Evolutionary conservation across 2,888 invertebrate species (phyloP), one percentile per base, ranked within the genome.

Genomic region (Diaperis boleti): DNA sequence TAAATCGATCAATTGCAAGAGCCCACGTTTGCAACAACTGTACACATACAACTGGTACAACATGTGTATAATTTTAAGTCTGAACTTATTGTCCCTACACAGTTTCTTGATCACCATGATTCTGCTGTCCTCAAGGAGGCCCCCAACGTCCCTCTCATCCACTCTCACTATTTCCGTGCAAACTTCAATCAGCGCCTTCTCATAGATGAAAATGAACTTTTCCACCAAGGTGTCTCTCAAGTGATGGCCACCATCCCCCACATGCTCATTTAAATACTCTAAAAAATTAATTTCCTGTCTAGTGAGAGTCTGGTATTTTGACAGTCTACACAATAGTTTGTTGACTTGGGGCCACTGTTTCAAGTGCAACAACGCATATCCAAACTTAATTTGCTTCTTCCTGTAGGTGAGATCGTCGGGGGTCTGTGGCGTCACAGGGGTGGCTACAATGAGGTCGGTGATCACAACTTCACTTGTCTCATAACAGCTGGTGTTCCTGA

Each of bases 351-450:
- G 18, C 33, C 42, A 50, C n/a, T 52, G 14, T n/a, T 33, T 11
- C 1, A 52, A 22, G 17, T 60, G 8, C 0, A 44, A 3, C 8
- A 60, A 10, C 0, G 41, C 52, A 18, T 60, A 60, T 7, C 52
- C 59, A 17, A 60, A 60, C 14, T 52, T 49, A 6, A 44, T 20
- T 44, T 60, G 59, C 29, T 60, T 60, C 14, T 14, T 42, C 15
- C 59, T 29, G 29, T 49, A 59, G 1, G 14, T 17, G 15, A 45
- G 7, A 17, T 56, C 56, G 5, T 18, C 15, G 13, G n/a, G 1
- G 18, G 10, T 14, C 5, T 10, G 13, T 2, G 18, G 14, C 11
- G n/a, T 35, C 26, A 8, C 4, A 20, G 20, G 20, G 20, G 20
- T n/a, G 6, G 3, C n/a, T 5, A 8, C n/a, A n/a, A 26, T 26